Evolutionary conservation across 2,113 vertebrate genomes (phyloP).

Genomic region (Chroicocephalus ridibundus): DNA sequence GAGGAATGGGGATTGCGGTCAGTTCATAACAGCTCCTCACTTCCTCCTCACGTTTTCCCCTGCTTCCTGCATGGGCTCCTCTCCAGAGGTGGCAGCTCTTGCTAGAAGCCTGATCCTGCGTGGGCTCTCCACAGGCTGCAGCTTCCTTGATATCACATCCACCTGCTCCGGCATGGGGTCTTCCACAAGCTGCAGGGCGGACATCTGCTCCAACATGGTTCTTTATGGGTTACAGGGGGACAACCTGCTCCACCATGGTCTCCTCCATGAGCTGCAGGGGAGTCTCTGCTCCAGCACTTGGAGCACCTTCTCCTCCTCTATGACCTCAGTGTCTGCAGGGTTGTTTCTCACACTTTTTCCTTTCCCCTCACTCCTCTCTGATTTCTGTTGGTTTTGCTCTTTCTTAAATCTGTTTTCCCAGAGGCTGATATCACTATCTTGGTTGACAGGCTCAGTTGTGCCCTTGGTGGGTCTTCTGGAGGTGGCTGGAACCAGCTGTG

Average conservation of each 20-base stretch:
- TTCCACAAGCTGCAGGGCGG: fast-evolving
- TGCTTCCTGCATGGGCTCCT: not conserved
- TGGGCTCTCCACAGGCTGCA: not conserved
- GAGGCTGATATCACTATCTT: not conserved
- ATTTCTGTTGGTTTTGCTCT: not conserved
- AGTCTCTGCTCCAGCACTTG: not conserved
- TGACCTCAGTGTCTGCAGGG: not conserved
- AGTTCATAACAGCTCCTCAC: not conserved
- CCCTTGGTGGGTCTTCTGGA: not conserved
- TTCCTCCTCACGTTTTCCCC: not conserved
- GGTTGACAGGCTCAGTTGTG: not conserved
- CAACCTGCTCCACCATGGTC: not conserved
- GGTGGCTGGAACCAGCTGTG: not conserved
- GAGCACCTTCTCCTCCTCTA: not conserved
- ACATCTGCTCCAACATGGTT: not conserved
- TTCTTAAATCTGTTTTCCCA: not conserved
- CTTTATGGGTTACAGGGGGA: too few species aligned
- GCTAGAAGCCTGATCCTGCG: not conserved
- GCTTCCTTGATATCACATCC: not conserved
- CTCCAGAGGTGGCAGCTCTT: not conserved
- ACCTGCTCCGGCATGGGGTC: not conserved
- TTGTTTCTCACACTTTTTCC: not conserved
- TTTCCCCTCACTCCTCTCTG: not conserved
- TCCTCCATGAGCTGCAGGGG: not conserved
- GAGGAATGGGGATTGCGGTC: not conserved